These are phyloP conservation scores for Furcifer pardalis DNA, from an alignment of 2,797 vertebrate species.

Conservation along the genomic window DNA sequence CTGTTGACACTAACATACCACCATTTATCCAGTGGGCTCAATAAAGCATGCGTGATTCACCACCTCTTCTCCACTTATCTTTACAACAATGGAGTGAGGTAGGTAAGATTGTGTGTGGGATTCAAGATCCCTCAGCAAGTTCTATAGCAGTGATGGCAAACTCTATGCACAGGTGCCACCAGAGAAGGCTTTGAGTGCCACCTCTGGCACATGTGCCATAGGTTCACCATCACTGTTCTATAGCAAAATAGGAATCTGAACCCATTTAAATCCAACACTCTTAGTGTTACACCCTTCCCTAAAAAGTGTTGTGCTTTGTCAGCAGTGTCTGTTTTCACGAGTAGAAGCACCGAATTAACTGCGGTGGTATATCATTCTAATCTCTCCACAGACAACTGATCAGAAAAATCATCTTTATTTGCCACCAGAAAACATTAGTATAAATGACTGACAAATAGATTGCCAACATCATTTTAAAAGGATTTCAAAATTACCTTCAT, in stretches of 20 bases:
- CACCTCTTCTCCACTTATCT: neutral
- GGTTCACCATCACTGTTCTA: no score
- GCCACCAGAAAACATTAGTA: slow-evolving; percentile 11
- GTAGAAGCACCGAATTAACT: no score
- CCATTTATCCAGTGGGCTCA: neutral
- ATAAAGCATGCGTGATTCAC: no score
- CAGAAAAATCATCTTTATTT: neutral
- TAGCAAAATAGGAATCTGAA: neutral
- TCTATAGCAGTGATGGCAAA: no score
- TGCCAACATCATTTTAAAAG: neutral
- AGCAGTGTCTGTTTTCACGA: neutral
- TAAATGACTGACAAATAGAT: neutral
- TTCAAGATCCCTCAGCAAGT: neutral
- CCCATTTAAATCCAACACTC: neutral
- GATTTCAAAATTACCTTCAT: neutral
- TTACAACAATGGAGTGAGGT: neutral
- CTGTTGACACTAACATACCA: neutral
- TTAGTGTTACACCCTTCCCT: no score
- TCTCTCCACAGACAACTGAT: neutral
- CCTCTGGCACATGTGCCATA: no score
- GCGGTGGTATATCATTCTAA: neutral
- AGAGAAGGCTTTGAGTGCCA: no score
- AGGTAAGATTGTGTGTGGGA: neutral
- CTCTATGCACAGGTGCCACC: no score
- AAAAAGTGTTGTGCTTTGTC: neutral